Conservation (phyloP, 2,797 vertebrate genomes). For the Mormyrus hasselquistii region DNA sequence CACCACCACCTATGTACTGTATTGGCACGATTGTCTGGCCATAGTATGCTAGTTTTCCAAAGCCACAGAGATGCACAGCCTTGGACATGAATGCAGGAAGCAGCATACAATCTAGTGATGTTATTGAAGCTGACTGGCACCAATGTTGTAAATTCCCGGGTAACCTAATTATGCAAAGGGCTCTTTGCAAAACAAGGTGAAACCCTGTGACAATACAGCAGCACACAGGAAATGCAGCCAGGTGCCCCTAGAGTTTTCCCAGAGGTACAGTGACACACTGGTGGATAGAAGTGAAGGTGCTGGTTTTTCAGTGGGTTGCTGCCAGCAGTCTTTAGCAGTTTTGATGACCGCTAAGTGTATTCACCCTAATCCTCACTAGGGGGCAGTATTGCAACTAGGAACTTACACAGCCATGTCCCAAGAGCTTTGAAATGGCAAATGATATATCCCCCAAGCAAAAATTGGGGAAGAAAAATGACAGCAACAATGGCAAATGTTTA, state of each 20-base stretch:
- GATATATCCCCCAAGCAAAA: background rate
- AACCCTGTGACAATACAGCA: background rate
- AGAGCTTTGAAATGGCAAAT: background rate
- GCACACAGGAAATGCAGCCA: background rate
- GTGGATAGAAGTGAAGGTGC: background rate
- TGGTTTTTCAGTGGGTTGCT: constrained; percentile 12
- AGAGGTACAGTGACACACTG: background rate
- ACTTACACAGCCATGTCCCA: background rate
- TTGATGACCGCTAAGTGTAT: background rate
- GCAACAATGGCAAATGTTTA: background rate
- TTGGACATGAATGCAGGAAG: background rate
- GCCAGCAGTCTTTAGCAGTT: background rate
- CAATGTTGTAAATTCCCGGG: background rate
- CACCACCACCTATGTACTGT: background rate
- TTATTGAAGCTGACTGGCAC: background rate
- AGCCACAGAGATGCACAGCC: background rate
- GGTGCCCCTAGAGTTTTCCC: background rate
- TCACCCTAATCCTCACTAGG: background rate
- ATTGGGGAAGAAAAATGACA: background rate
- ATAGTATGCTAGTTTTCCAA: background rate
- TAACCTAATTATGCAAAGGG: background rate
- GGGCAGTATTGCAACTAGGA: background rate
- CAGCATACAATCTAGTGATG: background rate
- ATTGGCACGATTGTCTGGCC: background rate
- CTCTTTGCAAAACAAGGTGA: background rate